Conservation (phyloP, 2,797 vertebrate species). For the Rallus crepitans region DNA sequence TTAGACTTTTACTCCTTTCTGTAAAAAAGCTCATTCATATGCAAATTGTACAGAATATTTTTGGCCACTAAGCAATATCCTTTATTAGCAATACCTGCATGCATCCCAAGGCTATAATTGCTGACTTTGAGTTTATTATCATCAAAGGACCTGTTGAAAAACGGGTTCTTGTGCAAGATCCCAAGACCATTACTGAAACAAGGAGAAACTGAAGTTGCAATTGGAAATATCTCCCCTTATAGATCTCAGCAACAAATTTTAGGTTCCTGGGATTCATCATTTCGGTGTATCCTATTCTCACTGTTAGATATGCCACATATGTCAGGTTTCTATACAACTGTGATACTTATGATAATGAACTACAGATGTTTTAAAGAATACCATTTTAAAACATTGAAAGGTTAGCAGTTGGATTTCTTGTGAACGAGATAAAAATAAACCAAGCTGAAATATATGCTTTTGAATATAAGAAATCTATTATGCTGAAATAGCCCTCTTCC, state of each 20-base stretch:
- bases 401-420: slow-evolving; percentile 31
- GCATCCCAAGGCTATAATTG: background rate
- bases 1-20: background rate
- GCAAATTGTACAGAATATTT: background rate
- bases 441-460: background rate
- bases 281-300: background rate
- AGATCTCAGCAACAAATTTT: background rate
- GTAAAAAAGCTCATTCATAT: background rate
- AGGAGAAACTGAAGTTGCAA: background rate
- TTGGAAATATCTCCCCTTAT: slow-evolving; percentile 18
- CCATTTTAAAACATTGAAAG: slow-evolving; percentile 54
- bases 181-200: background rate
- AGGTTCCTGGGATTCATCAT: background rate
- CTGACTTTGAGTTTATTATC: background rate
- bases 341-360: slow-evolving; percentile 68
- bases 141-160: background rate
- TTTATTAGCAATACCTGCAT: background rate
- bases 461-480: background rate
- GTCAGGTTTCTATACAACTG: slow-evolving; percentile 41
- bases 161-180: slow-evolving; percentile 3
- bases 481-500: background rate
- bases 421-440: slow-evolving; percentile 42
- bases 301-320: background rate
- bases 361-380: slow-evolving; percentile 60
- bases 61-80: background rate